phyloP scores from a whole-genome alignment of 2,113 vertebrate genomes.

The Malurus cyaneus region DNA sequence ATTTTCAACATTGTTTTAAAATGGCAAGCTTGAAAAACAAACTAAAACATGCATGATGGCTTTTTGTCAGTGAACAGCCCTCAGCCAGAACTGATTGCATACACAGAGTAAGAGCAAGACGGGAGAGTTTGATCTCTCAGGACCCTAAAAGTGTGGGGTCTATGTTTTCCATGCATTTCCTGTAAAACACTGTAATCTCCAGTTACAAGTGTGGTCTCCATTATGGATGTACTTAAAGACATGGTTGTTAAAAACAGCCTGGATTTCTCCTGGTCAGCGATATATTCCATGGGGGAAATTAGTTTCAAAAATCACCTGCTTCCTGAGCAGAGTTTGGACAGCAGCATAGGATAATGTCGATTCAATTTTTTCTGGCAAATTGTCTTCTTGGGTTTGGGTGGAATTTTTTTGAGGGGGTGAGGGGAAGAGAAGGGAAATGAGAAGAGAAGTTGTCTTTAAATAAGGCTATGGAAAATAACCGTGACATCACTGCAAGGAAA shows the following conservation, averaged over 20 bases:
- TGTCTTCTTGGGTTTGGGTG: background rate
- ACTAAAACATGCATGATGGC: background rate
- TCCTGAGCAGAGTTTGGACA: background rate
- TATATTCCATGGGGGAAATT: background rate
- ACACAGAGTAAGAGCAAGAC: background rate
- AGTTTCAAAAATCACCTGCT: background rate
- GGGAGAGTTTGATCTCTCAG: background rate
- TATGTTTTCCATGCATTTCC: background rate
- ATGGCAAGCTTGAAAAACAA: background rate
- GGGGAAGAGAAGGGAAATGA: background rate
- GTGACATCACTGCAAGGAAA: background rate
- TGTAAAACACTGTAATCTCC: background rate
- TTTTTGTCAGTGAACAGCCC: background rate
- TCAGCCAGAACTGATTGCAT: background rate
- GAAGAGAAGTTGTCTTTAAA: background rate
- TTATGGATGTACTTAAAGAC: background rate
- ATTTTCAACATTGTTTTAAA: background rate
- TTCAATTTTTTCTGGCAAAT: background rate
- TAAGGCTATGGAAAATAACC: background rate
- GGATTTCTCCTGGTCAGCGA: background rate
- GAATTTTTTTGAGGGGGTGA: fast-evolving
- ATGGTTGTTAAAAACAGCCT: background rate
- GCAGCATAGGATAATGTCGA: background rate
- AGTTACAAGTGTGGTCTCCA: background rate
- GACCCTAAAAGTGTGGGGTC: background rate